Evolutionary conservation across 37 sponge, comb jelly and placozoan genomes (phyloP).

Genomic region (Diacarnus erythraeanus): DNA sequence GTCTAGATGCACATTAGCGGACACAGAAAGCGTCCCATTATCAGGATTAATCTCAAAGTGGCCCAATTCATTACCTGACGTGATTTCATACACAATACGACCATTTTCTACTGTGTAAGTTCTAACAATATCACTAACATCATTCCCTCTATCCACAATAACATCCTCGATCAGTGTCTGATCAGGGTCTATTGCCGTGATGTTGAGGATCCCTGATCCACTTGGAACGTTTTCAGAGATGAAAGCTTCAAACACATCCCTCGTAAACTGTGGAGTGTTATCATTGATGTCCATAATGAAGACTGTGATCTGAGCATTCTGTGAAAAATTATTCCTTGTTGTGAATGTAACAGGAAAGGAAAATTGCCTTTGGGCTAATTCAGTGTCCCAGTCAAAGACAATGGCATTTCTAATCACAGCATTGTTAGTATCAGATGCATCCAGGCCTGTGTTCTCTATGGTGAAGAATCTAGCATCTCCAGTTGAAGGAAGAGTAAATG

Average conservation of each 20-base stretch:
- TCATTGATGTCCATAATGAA: slow-evolving; percentile 58
- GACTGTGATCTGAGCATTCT: not conserved
- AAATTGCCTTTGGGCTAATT: slow-evolving; percentile 12
- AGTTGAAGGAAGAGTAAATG: slow-evolving; percentile 15
- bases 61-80: slow-evolving; percentile 43
- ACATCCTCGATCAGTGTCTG: slow-evolving; percentile 7
- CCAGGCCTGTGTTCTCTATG: slow-evolving; percentile 9
- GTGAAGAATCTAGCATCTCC: slow-evolving; percentile 52
- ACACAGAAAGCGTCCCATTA: slow-evolving; percentile 38
- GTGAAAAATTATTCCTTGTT: slow-evolving; percentile 1
- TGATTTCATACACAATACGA: slow-evolving; percentile 49
- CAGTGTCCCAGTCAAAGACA: slow-evolving; percentile 45
- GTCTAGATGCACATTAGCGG: slow-evolving; percentile 36
- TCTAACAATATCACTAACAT: not conserved
- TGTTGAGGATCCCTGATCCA: slow-evolving; percentile 29
- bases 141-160: slow-evolving; percentile 6
- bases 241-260: slow-evolving; percentile 2
- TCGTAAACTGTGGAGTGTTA: slow-evolving; percentile 54
- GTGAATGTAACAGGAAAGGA: slow-evolving; percentile 31
- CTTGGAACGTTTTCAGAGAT: slow-evolving; percentile 26
- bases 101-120: slow-evolving; percentile 66
- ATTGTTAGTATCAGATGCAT: not conserved
- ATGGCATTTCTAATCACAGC: slow-evolving; percentile 21
- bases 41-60: slow-evolving; percentile 59
- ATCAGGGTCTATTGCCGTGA: slow-evolving; percentile 61